phyloP scores from a whole-genome alignment of 2,113 vertebrate genomes.

The Pelodiscus sinensis region DNA sequence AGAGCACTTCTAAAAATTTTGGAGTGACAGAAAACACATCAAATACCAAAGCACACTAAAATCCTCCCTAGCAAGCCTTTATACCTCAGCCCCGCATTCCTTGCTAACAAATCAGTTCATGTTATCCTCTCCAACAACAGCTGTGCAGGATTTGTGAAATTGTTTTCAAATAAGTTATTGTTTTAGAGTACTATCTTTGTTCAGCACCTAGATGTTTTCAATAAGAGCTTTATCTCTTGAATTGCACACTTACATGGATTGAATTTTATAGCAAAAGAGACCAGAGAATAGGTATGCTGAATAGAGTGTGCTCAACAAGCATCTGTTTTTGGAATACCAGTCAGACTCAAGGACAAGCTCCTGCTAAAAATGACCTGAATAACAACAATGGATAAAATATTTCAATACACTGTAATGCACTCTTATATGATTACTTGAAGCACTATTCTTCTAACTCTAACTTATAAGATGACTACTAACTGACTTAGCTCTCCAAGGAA shows the following conservation, averaged over 20 bases:
- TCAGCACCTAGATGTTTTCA: background rate
- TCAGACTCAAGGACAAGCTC: background rate
- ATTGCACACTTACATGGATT: background rate
- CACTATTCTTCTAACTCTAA: background rate
- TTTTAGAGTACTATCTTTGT: background rate
- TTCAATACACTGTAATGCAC: background rate
- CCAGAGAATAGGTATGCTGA: background rate
- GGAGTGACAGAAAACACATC: background rate
- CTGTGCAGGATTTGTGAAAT: background rate
- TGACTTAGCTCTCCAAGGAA: background rate
- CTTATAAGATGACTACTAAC: background rate
- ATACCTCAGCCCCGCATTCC: background rate
- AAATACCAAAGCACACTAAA: background rate
- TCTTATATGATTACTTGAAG: background rate
- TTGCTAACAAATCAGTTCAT: background rate
- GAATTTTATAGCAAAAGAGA: background rate
- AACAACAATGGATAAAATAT: background rate
- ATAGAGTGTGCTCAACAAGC: background rate
- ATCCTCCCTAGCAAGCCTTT: background rate
- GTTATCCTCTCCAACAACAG: background rate
- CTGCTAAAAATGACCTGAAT: background rate
- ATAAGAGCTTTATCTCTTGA: background rate
- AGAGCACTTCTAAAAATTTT: background rate
- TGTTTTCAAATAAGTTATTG: background rate
- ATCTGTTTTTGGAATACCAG: background rate